A percentile compares a stretch with the other conserved stretches of the same genome.
phyloP scores from a whole-genome alignment of 30 jellyfish, hydroid and myxozoan genomes.

The Aurelia aurita complex sp. Pacific region DNA sequence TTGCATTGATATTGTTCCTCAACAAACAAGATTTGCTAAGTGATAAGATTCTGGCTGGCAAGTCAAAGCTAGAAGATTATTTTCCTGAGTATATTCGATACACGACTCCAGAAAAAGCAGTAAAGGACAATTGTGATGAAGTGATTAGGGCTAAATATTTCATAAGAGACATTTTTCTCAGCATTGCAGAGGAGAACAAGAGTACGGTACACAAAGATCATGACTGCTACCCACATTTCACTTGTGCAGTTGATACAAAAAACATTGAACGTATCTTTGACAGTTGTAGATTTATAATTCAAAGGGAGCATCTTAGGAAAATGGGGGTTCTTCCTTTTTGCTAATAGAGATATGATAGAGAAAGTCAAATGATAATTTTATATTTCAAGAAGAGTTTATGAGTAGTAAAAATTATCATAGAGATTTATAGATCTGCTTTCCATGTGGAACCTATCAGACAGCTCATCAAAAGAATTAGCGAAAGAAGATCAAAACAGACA shows the following conservation, averaged over 20 bases:
- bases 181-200: constrained; percentile 53
- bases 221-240: constrained; percentile 93
- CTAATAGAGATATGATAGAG: not conserved
- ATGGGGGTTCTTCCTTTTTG: constrained; percentile 84
- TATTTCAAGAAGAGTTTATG: too few species aligned
- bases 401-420: too few species aligned
- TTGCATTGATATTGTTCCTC: constrained; percentile 81
- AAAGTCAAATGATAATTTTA: not conserved
- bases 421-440: too few species aligned
- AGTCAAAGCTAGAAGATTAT: constrained; percentile 83
- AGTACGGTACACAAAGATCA: constrained; percentile 46
- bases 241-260: constrained; percentile 98
- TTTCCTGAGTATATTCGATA: constrained; percentile 73
- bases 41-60: constrained; percentile 81
- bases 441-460: too few species aligned
- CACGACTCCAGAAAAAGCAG: constrained; percentile 68
- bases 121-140: constrained; percentile 64
- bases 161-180: constrained; percentile 79
- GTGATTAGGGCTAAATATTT: constrained; percentile 87
- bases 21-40: constrained; percentile 81
- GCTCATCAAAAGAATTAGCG: too few species aligned
- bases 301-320: constrained; percentile 85
- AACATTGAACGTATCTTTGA: constrained; percentile 91
- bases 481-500: too few species aligned
- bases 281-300: constrained; percentile 89